These are phyloP conservation scores for Oligia latruncula DNA, from an alignment of 2,888 invertebrate genomes.

Conservation along the genomic window DNA sequence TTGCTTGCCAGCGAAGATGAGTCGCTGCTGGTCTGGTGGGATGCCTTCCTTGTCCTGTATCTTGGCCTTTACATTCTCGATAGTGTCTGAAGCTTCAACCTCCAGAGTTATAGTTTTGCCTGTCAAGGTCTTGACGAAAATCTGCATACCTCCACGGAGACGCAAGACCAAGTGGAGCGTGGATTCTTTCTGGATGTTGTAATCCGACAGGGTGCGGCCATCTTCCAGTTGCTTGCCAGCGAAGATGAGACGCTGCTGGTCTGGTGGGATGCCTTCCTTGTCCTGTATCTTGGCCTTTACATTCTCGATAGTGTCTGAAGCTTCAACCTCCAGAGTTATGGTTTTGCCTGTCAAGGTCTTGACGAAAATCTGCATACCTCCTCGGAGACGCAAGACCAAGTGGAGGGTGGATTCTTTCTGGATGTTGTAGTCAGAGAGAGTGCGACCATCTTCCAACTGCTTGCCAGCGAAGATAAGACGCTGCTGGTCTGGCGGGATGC, in stretches of 20 bases:
- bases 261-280: conserved; percentile 34
- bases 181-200: conserved; percentile 78
- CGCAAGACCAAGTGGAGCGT: conserved; percentile 73
- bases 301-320: conserved; percentile 22
- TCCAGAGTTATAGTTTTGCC: conserved; percentile 27
- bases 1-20: conserved; percentile 21
- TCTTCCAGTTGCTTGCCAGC: conserved; percentile 29
- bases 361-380: conserved; percentile 44
- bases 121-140: conserved; percentile 26
- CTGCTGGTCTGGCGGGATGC: conserved; percentile 56
- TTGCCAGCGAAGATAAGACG: conserved; percentile 52
- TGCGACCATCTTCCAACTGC: conserved; percentile 50
- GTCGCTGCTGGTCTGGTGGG: conserved; percentile 33
- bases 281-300: conserved; percentile 30
- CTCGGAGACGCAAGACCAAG: conserved; percentile 76
- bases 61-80: conserved; percentile 29
- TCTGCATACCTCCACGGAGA: conserved; percentile 67
- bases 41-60: conserved; percentile 36
- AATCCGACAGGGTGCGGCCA: conserved; percentile 33
- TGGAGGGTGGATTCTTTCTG: conserved; percentile 82
- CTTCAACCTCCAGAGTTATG: conserved; percentile 11
- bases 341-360: conserved; percentile 31
- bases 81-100: conserved; percentile 22
- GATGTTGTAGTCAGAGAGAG: conserved; percentile 64
- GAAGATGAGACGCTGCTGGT: conserved; percentile 33